Evolutionary conservation across 2,797 vertebrate species (phyloP).

Genomic region (Basileuterus tristriatus): DNA sequence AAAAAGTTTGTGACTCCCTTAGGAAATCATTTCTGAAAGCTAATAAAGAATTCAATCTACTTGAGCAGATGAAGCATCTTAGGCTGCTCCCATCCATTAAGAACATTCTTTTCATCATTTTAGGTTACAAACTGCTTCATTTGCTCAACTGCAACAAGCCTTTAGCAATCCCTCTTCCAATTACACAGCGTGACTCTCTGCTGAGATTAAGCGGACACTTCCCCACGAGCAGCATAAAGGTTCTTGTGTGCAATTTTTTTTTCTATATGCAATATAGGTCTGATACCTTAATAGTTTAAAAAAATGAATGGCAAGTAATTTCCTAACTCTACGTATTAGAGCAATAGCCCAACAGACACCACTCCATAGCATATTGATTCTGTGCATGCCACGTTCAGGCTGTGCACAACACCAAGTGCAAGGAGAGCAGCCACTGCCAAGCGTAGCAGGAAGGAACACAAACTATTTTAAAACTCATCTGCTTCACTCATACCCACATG

Average conservation of each 20-base stretch:
- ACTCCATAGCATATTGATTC: not conserved
- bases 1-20: not conserved
- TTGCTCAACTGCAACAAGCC: not conserved
- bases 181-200: accelerated
- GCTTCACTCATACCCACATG: not conserved
- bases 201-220: not conserved
- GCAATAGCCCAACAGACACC: accelerated
- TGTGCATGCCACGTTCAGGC: not conserved
- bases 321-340: not conserved
- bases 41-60: not conserved
- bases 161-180: not conserved
- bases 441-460: not conserved
- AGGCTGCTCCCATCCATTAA: not conserved
- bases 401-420: not conserved
- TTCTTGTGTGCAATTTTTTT: not conserved
- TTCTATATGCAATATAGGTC: not conserved
- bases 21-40: not conserved
- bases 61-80: not conserved
- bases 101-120: not conserved
- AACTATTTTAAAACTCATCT: not conserved
- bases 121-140: not conserved
- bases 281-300: not conserved
- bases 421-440: accelerated
- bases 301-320: accelerated
- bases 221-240: not conserved